Conservation (phyloP, 1,140 invertebrate genomes). For the Philopotamus ludificatus region DNA sequence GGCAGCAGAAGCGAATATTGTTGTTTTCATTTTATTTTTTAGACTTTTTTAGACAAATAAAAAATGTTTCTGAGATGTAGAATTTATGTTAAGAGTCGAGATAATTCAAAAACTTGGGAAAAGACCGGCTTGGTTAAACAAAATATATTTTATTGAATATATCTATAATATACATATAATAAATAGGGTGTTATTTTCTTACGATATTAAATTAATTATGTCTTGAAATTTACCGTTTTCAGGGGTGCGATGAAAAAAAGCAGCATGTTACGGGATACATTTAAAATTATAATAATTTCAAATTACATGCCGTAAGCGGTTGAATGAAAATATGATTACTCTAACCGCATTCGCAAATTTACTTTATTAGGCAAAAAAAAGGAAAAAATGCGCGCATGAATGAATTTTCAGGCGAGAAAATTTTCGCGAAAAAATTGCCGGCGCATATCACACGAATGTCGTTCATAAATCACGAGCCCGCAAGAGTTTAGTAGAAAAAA, state of each 20-base stretch:
- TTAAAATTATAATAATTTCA: no score
- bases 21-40: no score
- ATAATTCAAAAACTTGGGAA: no score
- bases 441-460: neutral
- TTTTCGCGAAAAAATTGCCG: neutral
- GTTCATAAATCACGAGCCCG: constrained; percentile 13
- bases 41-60: no score
- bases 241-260: neutral
- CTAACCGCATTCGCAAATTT: neutral
- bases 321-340: neutral
- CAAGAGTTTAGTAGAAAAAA: neutral
- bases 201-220: neutral
- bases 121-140: no score
- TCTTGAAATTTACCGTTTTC: no score
- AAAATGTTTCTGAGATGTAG: no score
- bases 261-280: neutral
- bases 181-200: neutral
- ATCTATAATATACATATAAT: neutral
- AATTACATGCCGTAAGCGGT: neutral
- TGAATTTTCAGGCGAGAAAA: neutral
- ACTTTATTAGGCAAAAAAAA: neutral
- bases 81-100: no score
- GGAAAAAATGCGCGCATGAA: neutral
- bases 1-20: no score
- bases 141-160: neutral